A percentile compares a stretch with the other conserved stretches of the same genome.
These are phyloP conservation scores for Ricordea florida DNA, from an alignment of 92 coral and sea anemone genomes.

Conservation along the genomic window DNA sequence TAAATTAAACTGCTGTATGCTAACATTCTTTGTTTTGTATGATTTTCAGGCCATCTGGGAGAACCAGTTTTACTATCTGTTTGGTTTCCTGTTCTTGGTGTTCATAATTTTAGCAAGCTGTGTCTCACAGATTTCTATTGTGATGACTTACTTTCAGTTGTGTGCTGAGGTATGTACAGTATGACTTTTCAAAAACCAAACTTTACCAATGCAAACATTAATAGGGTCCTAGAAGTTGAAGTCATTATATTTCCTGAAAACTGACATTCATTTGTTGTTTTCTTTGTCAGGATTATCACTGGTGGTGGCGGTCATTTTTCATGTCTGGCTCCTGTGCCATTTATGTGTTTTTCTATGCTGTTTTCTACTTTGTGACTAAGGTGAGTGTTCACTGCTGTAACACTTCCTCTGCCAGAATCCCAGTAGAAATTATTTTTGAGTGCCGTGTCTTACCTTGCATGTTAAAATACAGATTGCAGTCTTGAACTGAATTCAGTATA, in stretches of 20 bases:
- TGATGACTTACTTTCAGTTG: conserved; percentile 92
- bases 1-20: no score
- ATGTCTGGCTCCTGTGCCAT: conserved; percentile 95
- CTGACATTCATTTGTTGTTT: background rate
- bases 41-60: conserved; percentile 96
- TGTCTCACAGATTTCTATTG: conserved; percentile 96
- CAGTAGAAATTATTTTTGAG: no score
- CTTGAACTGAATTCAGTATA: no score
- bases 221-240: background rate
- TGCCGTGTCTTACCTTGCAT: no score
- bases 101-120: conserved; percentile 93
- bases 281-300: conserved; percentile 87
- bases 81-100: conserved; percentile 95
- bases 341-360: conserved; percentile 91
- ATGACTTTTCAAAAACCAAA: no score
- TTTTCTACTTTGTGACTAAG: conserved; percentile 94
- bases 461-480: no score
- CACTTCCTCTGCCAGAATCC: no score
- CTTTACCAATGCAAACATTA: no score
- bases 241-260: background rate
- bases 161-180: conserved; percentile 85
- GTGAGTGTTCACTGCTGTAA: no score
- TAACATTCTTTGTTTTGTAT: background rate
- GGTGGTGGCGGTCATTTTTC: conserved; percentile 99
- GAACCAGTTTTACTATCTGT: conserved; percentile 96